Evolutionary conservation across 1,140 invertebrate species (phyloP).

Genomic region (Polyergus mexicanus): DNA sequence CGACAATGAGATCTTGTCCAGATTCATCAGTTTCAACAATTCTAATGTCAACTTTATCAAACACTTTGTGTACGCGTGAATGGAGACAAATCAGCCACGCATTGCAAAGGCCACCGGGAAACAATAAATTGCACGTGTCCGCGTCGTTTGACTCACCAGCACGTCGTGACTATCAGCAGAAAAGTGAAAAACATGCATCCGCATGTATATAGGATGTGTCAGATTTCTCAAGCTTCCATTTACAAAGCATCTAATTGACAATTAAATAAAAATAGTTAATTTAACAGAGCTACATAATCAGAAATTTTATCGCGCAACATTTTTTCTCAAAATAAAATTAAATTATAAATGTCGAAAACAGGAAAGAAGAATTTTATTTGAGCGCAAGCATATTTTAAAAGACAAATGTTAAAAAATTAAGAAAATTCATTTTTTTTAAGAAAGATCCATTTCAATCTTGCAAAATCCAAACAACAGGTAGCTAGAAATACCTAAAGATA

Average conservation of each 20-base stretch:
- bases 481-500: not conserved
- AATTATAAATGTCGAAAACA: not conserved
- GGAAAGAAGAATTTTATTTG: not conserved
- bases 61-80: not conserved
- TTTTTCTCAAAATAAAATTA: not conserved
- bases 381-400: not conserved
- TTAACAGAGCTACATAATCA: not conserved
- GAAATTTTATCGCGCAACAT: not conserved
- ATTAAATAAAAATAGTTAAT: not conserved
- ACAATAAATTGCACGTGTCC: constrained; percentile 71
- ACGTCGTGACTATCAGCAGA: constrained; percentile 63
- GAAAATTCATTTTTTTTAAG: not conserved
- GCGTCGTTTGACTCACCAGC: constrained; percentile 44
- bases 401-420: not conserved
- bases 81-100: constrained; percentile 46
- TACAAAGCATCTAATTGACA: not conserved
- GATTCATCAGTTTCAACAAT: constrained; percentile 32
- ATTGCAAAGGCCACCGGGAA: constrained; percentile 54
- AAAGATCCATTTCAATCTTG: not conserved
- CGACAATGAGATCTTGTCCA: not conserved
- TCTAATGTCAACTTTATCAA: not conserved
- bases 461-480: not conserved
- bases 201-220: constrained; percentile 7
- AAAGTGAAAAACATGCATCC: constrained; percentile 63
- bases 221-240: constrained; percentile 22